Base-by-base conservation (phyloP, 1,140 invertebrate genomes). In the Drosophila dunni region DNA sequence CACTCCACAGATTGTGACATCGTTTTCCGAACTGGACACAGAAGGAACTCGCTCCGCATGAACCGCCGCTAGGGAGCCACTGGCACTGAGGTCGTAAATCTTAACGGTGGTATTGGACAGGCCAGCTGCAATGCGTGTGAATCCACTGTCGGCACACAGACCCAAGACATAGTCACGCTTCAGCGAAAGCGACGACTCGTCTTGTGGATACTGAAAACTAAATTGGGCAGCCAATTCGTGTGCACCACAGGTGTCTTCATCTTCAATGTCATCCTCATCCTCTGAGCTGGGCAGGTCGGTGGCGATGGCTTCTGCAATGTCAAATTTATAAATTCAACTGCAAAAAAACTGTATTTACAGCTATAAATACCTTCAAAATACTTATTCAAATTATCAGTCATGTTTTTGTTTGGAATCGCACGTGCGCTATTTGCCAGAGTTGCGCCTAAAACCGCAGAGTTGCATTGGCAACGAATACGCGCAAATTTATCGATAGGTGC, bases 121-220 rank as follows among this genome's bases (percentile, higher is more conserved):
- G 0, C 91, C 91, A 0, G 78, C 91, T 2, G 75, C 91, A 5
- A 91, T 29, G 7, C 85, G 63, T 0, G 79, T 80, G 33, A 79
- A 89, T 0, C 54, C 36, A 11, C 44, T 63, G 13, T 90, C 75
- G 0, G 73, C 73, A 42, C 66, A 56, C 9, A 92, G 51, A 6
- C 69, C 67, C 0, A 91, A 64, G 0, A 92, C 68, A 56, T 92
- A 92, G 6, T 81, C 86, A 0, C 74, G 66, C 7, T 90, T 76
- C 17, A 92, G 15, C 0, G 83, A 79, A 0, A 89, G 62, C 0
- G 74, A 79, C 4, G 70, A 50, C 61, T 92, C 86, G 38, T 81
- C 69, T 7, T 66, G 33, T 0, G 78, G 66, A 13, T 69, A 83
- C n/a, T 91, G 76, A 7, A 65, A 38, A 10, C 40, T 38, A 50